A percentile compares a stretch with the other conserved stretches of the same genome.
Conservation (phyloP, 1,140 invertebrate species). For the Ceratitis capitata region DNA sequence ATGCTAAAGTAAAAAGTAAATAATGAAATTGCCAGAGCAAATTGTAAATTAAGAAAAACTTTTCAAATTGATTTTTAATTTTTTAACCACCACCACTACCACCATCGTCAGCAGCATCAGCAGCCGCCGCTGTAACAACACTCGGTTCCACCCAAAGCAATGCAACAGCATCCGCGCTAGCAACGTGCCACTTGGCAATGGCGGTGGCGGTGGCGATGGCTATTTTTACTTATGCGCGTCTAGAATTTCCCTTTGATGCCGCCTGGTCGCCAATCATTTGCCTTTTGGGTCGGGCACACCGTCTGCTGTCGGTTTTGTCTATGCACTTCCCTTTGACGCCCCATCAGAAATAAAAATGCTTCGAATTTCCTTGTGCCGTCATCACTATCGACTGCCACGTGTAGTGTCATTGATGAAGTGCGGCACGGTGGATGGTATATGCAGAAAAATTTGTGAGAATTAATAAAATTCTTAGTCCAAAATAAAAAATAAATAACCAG, state of each 20-base stretch:
- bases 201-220: not conserved
- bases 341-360: slow-evolving; percentile 12
- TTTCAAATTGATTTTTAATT: slow-evolving; percentile 37
- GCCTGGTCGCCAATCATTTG: not conserved
- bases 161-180: not conserved
- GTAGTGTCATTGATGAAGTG: not conserved
- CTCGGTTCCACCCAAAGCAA: not conserved
- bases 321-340: not conserved
- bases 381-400: not conserved
- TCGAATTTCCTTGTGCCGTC: not conserved
- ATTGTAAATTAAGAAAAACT: slow-evolving; percentile 9
- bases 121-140: not conserved
- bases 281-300: not conserved
- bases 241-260: slow-evolving; percentile 16
- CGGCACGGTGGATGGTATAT: not conserved
- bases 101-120: not conserved
- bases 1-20: not conserved
- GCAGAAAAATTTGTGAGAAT: too few species aligned
- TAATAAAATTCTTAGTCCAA: too few species aligned
- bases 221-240: slow-evolving; percentile 17
- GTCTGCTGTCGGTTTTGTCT: slow-evolving; percentile 16
- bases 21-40: slow-evolving; percentile 32
- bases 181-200: not conserved
- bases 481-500: too few species aligned
- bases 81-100: not conserved